Percentiles rank a stretch among this genome's conserved stretches.
Evolutionary conservation across 2,113 vertebrate species (phyloP).

Genomic region (Calonectris borealis): DNA sequence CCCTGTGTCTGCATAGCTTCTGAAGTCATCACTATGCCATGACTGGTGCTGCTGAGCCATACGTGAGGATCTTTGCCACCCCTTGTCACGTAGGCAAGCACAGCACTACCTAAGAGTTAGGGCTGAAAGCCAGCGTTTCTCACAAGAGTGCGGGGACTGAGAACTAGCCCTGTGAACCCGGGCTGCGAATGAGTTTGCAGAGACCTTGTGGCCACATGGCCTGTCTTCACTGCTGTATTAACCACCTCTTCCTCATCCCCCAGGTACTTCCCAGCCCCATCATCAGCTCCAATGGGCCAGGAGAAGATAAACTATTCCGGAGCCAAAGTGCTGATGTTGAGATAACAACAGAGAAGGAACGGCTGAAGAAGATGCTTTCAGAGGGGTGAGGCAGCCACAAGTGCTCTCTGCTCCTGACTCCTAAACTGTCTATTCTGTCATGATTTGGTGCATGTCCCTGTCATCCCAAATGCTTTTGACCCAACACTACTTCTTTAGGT

Average conservation of each 20-base stretch:
- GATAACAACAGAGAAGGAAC: conserved; percentile 86
- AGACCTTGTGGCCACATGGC: background rate
- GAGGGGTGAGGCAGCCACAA: conserved; percentile 80
- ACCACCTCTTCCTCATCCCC: background rate
- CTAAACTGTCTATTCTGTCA: background rate
- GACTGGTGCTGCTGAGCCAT: background rate
- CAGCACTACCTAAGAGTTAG: background rate
- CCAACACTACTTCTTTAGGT: accelerated
- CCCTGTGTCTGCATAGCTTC: background rate
- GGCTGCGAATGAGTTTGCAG: background rate
- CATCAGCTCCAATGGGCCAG: conserved; percentile 86
- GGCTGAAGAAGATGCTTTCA: conserved; percentile 96
- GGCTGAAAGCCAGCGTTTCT: accelerated
- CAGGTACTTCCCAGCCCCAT: conserved; percentile 77
- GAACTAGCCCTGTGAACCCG: accelerated
- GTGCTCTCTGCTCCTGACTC: background rate
- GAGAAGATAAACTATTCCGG: conserved; percentile 91
- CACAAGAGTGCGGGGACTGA: background rate
- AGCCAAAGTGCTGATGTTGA: conserved; percentile 94
- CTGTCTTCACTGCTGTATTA: background rate
- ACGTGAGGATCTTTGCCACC: background rate
- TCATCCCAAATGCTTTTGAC: background rate
- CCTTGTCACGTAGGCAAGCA: too few relatives aligned
- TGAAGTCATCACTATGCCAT: accelerated
- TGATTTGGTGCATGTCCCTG: background rate